A percentile compares a stretch with the other conserved stretches of the same genome.
Evolutionary conservation across 1,140 invertebrate species (phyloP).

Genomic region (Platyura marginata): DNA sequence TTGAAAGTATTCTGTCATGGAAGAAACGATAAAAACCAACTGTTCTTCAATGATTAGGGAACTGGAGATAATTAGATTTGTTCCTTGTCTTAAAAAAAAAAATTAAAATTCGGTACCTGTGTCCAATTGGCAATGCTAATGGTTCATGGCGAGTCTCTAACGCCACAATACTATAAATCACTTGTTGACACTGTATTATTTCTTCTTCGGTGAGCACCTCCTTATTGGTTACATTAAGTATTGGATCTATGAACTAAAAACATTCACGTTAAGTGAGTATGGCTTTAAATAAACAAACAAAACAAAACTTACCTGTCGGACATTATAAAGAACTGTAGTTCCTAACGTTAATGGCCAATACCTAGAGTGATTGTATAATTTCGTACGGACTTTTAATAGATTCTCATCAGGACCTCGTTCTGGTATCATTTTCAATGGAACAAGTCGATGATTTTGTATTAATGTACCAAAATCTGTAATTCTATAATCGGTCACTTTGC

Average conservation of each 20-base stretch:
- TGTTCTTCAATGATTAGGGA: too few species aligned
- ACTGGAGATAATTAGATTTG: too few species aligned
- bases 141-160: conserved; percentile 72
- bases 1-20: too few species aligned
- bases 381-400: conserved; percentile 39
- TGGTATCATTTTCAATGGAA: conserved; percentile 36
- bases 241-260: conserved; percentile 49
- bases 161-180: conserved; percentile 62
- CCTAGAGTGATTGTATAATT: conserved; percentile 58
- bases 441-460: conserved; percentile 67
- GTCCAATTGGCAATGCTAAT: conserved; percentile 40
- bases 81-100: conserved; percentile 2
- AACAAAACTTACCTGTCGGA: conserved; percentile 50
- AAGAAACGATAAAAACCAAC: too few species aligned
- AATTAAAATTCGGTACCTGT: conserved; percentile 24
- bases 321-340: conserved; percentile 76
- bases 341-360: conserved; percentile 89
- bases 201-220: conserved; percentile 71
- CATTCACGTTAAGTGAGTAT: neutral
- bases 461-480: conserved; percentile 69
- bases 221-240: conserved; percentile 61
- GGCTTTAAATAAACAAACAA: too few species aligned
- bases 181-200: conserved; percentile 71
- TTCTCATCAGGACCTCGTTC: conserved; percentile 23
- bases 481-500: conserved; percentile 84